A percentile compares a stretch with the other conserved stretches of the same genome.
These are phyloP conservation scores for Pipistrellus nathusii DNA, from an alignment of 2,797 vertebrate genomes.

Conservation along the genomic window DNA sequence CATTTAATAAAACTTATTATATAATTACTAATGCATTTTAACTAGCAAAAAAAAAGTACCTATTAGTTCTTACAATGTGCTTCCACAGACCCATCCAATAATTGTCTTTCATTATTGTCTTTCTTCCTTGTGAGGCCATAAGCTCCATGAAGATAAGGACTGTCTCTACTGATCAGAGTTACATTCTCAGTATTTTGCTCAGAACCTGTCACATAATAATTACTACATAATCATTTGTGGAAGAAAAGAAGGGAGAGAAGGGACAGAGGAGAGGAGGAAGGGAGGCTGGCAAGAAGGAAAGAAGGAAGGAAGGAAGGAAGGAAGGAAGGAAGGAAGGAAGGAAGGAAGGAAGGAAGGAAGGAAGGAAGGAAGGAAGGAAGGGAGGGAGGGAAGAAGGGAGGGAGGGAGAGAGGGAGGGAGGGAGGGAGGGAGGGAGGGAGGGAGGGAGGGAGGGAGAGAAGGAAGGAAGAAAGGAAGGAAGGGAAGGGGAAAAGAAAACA, in stretches of 20 bases:
- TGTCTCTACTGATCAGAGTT: background rate
- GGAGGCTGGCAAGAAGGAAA: fast-evolving
- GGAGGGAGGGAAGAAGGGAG: fast-evolving
- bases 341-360: background rate
- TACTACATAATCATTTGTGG: background rate
- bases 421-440: fast-evolving
- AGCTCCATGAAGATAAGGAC: background rate
- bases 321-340: background rate
- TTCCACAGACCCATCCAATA: background rate
- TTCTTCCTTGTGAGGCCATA: background rate
- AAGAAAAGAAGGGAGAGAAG: background rate
- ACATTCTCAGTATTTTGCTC: background rate
- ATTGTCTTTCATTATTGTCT: background rate
- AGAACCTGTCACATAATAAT: background rate
- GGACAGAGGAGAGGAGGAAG: background rate
- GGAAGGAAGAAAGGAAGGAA: fast-evolving
- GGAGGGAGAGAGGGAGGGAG: background rate
- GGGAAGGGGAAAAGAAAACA: background rate
- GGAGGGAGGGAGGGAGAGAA: fast-evolving
- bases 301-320: too few relatives aligned
- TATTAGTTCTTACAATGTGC: background rate
- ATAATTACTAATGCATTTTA: constrained; percentile 34
- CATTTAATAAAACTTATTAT: background rate
- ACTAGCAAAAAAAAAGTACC: background rate
- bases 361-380: background rate